Evolutionary conservation across 2,888 invertebrate genomes (phyloP), one percentile per base, ranked within the genome.

Genomic region (Torymus tubicola): DNA sequence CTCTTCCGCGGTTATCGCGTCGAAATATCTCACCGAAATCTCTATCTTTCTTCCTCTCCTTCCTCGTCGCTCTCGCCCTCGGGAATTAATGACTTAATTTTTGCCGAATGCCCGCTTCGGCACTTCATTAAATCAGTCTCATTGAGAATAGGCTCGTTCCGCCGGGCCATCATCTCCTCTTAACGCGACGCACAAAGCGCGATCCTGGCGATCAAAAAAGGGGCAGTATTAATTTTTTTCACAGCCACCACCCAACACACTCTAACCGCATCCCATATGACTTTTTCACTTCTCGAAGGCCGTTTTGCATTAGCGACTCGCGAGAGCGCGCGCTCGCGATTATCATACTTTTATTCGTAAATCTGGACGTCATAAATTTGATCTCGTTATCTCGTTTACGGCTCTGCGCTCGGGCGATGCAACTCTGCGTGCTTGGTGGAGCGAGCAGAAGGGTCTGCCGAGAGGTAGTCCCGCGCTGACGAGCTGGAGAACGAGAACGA

Each of bases 321-420:
- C 42, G 8, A 42, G 8, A 5, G 31, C 31, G 42, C 31, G 42
- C 42, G 42, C 8, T 5, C 81, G 71, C 80, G 86, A 90, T 90
- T 89, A 89, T 90, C 89, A 88, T 89, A 90, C 73, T 89, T 89
- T 89, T 86, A 89, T 88, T 86, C 72, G 50, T 84, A 86, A 87
- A 89, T 89, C 89, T 87, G 87, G 86, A 84, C 86, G 87, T 88
- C 89, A 90, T 90, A 90, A 90, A 90, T 90, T 90, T 90, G 89
- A 90, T 90, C 90, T 90, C 90, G 90, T 90, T 90, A 90, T 90
- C 90, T 90, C 89, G 89, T 89, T 90, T 77, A 80, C 76, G 79
- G 73, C 71, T 55, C 13, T 16, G 57, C 13, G 64, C 64, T 64
- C 42, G 71, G 60, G 60, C 65, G 52, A 52, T 42, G 42, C 8